Evolutionary conservation across 2,888 invertebrate genomes (phyloP).

Genomic region (Pemphredon lugubris): DNA sequence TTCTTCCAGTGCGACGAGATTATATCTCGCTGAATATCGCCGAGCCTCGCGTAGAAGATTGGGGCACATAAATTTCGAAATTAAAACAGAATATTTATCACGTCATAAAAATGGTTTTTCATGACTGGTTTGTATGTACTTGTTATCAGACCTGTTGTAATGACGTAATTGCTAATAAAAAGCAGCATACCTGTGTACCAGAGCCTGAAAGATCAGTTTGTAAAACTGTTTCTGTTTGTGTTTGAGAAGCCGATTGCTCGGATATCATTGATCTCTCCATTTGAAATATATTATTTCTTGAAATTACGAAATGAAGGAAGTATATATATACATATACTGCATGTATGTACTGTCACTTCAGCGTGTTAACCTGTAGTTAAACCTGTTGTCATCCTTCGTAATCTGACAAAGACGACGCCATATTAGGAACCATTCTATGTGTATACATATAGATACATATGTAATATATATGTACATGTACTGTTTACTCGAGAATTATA

Average conservation of each 20-base stretch:
- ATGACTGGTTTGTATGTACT: too few relatives aligned
- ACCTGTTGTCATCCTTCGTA: conserved; percentile 41
- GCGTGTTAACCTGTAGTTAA: too few relatives aligned
- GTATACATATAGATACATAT: too few relatives aligned
- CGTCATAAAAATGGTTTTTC: too few relatives aligned
- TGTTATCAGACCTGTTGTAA: conserved; percentile 10
- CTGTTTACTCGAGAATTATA: too few relatives aligned
- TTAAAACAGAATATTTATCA: too few relatives aligned
- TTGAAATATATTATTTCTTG: conserved; percentile 3
- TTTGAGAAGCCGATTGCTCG: conserved; percentile 73
- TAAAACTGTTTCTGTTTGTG: conserved; percentile 76
- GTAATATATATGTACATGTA: too few relatives aligned
- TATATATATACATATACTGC: too few relatives aligned
- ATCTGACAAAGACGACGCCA: conserved; percentile 47
- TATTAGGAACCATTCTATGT: conserved; percentile 36
- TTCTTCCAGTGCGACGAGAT: not conserved
- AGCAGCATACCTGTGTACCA: conserved; percentile 71
- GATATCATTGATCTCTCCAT: conserved; percentile 73
- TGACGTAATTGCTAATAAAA: conserved; percentile 22
- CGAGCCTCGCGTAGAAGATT: too few relatives aligned
- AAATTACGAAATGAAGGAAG: not conserved
- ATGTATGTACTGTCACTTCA: conserved; percentile 2
- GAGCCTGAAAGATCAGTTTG: conserved; percentile 73
- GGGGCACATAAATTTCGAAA: too few relatives aligned
- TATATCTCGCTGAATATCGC: not conserved